Conservation (phyloP, 2,888 invertebrate species). For the Pyrrhia umbra region DNA sequence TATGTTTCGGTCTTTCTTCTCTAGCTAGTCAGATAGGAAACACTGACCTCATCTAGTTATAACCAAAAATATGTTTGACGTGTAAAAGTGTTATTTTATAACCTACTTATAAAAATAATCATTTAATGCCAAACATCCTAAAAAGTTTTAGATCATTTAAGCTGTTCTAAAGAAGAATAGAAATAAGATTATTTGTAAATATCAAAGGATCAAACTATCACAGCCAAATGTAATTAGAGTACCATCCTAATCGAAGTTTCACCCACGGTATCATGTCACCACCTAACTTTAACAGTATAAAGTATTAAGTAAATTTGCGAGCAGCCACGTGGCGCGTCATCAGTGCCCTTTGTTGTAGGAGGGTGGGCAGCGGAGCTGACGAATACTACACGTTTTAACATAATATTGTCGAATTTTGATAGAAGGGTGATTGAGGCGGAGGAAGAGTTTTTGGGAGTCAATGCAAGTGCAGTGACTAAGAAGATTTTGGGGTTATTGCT, state of each 20-base stretch:
- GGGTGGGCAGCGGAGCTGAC: conserved; percentile 48
- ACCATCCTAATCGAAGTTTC: conserved; percentile 37
- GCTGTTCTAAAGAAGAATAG: too few species aligned
- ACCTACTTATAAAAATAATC: too few species aligned
- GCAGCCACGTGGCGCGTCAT: conserved; percentile 76
- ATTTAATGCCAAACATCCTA: too few species aligned
- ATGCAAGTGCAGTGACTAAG: neutral
- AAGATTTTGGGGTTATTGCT: too few species aligned
- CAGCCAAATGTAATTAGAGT: conserved; percentile 33
- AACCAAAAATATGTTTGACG: too few species aligned
- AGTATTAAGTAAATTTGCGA: conserved; percentile 49
- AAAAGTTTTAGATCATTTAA: too few species aligned
- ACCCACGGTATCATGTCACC: conserved; percentile 62
- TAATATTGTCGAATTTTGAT: conserved; percentile 31
- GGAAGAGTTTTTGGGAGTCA: conserved; percentile 8
- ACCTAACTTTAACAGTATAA: conserved; percentile 43
- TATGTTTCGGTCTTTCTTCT: too few species aligned
- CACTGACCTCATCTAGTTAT: too few species aligned
- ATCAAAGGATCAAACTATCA: conserved; percentile 45
- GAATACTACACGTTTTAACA: conserved; percentile 56
- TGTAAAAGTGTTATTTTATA: too few species aligned
- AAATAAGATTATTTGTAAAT: neutral
- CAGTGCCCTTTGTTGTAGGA: conserved; percentile 73
- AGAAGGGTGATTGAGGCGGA: conserved; percentile 16
- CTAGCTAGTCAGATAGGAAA: too few species aligned